Evolutionary conservation across 1,140 invertebrate genomes (phyloP), one percentile per base, ranked within the genome.

Genomic region (Bombus ignitus): DNA sequence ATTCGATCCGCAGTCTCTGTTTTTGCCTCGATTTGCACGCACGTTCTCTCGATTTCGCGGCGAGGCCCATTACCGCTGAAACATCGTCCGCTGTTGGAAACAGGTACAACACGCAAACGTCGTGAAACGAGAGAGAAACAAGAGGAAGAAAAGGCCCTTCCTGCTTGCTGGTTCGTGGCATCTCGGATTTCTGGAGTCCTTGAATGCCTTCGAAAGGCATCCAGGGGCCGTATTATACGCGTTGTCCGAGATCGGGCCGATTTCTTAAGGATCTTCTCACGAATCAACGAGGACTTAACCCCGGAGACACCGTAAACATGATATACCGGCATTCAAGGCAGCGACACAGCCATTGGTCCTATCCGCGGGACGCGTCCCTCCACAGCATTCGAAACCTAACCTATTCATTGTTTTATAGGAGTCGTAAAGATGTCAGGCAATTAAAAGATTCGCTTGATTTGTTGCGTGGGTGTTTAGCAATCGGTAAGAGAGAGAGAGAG

Each of bases 361-460:
- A 79, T 90, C 85, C 70, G 62, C 81, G 80, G 65, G 71, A 65
- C 35, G 42, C 68, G 71, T 76, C 62, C 44, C 22, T 9, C 47
- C 62, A 39, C 42, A 44, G 68, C 15, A 72, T 82, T 85, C 83
- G 77, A 87, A 81, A 86, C 65, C 73, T 78, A 72, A 18, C 76
- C 89, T 89, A 88, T 92, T 93, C 89, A 93, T 92, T 93, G 92
- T 92, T 93, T 92, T 92, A 92, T 92, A 90, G 89, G 76, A 85
- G 86, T n/a, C 81, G 85, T 92, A 92, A 93, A 93, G 65, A 89
- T 85, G 89, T 91, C 88, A 84, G 78, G 88, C 91, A 92, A 93
- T 93, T 93, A 93, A 90, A 93, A 93, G 88, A 85, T 88, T 88
- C 81, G 85, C 66, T 74, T 92, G 91, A 93, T 92, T 91, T 91